Conservation (phyloP, 35 echinoderm and acorn worm genomes). For the Ophioderma brevispina region DNA sequence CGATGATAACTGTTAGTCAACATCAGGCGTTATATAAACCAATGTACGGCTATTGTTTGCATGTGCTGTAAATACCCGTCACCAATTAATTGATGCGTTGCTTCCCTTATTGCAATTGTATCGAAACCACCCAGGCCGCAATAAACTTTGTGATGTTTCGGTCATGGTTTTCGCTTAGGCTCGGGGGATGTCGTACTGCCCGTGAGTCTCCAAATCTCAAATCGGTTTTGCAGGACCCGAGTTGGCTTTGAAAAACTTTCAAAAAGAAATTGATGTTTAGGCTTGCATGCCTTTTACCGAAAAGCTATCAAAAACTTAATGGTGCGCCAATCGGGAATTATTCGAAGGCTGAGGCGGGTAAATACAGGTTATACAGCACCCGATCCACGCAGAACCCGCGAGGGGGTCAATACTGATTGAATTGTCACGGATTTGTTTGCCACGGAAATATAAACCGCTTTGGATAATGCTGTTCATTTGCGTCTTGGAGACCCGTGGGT, state of each 20-base stretch:
- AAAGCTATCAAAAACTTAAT: not conserved
- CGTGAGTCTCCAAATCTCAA: no score
- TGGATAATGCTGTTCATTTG: not conserved
- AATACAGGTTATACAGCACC: conserved; percentile 41
- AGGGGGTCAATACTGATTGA: conserved; percentile 32
- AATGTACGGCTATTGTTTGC: not conserved
- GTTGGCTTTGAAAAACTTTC: no score
- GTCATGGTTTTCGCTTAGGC: no score
- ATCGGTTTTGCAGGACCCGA: no score
- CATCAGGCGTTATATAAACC: no score
- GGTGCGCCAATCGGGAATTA: conserved; percentile 20
- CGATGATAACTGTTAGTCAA: no score
- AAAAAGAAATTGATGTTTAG: not conserved
- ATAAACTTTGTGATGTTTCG: no score
- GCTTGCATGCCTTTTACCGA: not conserved
- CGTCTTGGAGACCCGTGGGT: not conserved
- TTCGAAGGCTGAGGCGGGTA: conserved; percentile 19
- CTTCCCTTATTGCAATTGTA: no score
- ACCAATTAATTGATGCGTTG: not conserved
- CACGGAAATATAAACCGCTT: not conserved
- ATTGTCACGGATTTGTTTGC: conserved; percentile 1
- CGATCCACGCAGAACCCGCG: conserved; percentile 27
- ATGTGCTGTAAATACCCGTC: not conserved
- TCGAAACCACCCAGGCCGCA: no score
- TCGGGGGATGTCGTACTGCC: no score